A percentile compares a stretch with the other conserved stretches of the same genome.
These are phyloP conservation scores for Spizaetus ornatus DNA, from an alignment of 2,113 vertebrate genomes.

Conservation along the genomic window DNA sequence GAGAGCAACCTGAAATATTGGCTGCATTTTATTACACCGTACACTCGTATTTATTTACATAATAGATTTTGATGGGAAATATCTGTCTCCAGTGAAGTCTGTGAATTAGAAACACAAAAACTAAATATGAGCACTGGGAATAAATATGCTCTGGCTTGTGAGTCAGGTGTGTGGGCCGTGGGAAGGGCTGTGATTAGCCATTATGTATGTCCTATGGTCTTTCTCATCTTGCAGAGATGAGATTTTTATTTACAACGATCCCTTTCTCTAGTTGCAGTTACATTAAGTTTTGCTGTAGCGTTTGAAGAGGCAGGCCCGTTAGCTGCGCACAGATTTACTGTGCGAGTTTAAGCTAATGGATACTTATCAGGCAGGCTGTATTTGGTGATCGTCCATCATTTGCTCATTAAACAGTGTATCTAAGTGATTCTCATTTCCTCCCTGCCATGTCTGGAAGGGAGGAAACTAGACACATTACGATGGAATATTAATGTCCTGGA, in stretches of 20 bases:
- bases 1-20: not conserved
- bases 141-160: not conserved
- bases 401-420: conserved; percentile 69
- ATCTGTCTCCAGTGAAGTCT: conserved; percentile 10
- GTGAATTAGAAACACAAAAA: conserved; percentile 42
- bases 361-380: conserved; percentile 61
- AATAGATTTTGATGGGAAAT: conserved; percentile 50
- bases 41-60: conserved; percentile 28
- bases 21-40: not conserved
- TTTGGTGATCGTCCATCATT: conserved; percentile 69
- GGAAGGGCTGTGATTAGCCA: conserved; percentile 20
- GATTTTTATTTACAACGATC: not conserved
- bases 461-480: conserved; percentile 66
- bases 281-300: not conserved
- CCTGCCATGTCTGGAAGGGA: conserved; percentile 64
- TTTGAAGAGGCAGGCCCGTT: not conserved
- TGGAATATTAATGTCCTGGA: conserved; percentile 68
- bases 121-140: conserved; percentile 44
- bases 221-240: not conserved
- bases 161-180: not conserved
- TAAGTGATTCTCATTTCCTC: conserved; percentile 66
- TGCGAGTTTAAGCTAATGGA: conserved; percentile 62
- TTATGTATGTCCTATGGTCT: not conserved
- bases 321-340: conserved; percentile 38
- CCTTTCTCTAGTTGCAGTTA: not conserved